Evolutionary conservation across 2,888 invertebrate genomes (phyloP), one percentile per base, ranked within the genome.

Genomic region (Druceiella hillmani): DNA sequence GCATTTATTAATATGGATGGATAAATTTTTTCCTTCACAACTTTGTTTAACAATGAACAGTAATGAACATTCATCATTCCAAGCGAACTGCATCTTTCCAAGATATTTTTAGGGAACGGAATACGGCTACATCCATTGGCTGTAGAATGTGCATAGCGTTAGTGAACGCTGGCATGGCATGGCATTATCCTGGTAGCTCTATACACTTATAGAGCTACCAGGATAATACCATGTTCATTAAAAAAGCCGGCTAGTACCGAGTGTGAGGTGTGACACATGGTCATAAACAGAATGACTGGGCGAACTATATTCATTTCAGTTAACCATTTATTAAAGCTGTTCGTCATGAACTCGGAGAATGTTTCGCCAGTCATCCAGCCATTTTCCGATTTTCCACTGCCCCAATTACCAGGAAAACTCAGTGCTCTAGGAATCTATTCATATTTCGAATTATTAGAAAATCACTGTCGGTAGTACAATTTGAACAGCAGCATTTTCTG

Each of bases 101-200:
- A 6, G 17, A 4, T 9, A 22, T n/a, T 39, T 46, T 48, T 9
- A 52, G 41, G 3, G 51, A 47, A 5, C 35, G 22, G 36, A 53
- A 52, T 3, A 52, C 36, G 5, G 44, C 45, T 2, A 49, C 49
- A 28, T 52, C 50, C 16, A 43, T 37, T 9, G 49, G 50, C 17
- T 51, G 48, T 11, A 50, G 20, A 10, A 48, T 40, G 22, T 50
- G 46, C 4, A 45, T 49, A 17, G 47, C 37, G 22, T 49, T 49
- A 2, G 49, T 45, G n/a, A n/a, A n/a, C n/a, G n/a, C n/a, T n/a
- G n/a, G n/a, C n/a, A n/a, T n/a, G n/a, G n/a, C n/a, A n/a, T n/a
- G n/a, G n/a, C n/a, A n/a, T n/a, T n/a, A n/a, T n/a, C n/a, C n/a
- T n/a, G n/a, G n/a, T n/a, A n/a, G n/a, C n/a, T n/a, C n/a, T n/a